Percentiles rank a stretch among this genome's conserved stretches.
Evolutionary conservation across 2,888 invertebrate genomes (phyloP).

Genomic region (Zootermopsis nevadensis): DNA sequence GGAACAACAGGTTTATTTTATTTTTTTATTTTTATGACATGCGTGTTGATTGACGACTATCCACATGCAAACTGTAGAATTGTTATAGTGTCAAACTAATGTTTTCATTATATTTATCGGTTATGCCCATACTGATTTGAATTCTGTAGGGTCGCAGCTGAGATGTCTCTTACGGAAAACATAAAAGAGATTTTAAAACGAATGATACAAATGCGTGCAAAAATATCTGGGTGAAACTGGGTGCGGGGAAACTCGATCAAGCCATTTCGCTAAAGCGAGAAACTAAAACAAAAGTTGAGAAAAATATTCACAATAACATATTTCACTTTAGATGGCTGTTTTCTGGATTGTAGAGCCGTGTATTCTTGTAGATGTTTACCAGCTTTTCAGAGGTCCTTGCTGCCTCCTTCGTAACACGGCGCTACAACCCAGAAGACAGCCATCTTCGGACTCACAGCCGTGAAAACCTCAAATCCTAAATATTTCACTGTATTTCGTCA

Average conservation of each 20-base stretch:
- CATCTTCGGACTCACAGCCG: too few relatives aligned
- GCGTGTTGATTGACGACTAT: background rate
- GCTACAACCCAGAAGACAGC: too few relatives aligned
- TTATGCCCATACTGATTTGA: slow-evolving; percentile 8
- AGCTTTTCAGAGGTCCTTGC: too few relatives aligned
- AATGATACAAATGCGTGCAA: background rate
- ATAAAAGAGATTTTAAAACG: background rate
- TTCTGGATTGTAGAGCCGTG: too few relatives aligned
- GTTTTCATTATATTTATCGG: background rate
- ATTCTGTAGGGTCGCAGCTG: background rate
- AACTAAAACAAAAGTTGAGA: background rate
- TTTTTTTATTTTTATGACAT: slow-evolving; percentile 8
- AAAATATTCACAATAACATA: background rate
- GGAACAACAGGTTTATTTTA: slow-evolving; percentile 8
- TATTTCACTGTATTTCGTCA: too few relatives aligned
- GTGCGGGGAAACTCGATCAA: background rate
- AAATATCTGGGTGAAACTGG: background rate
- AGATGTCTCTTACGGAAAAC: background rate
- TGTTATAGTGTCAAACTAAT: background rate
- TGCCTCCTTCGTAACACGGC: too few relatives aligned
- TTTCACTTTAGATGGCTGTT: too few relatives aligned
- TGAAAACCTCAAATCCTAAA: too few relatives aligned
- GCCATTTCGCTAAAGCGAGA: background rate
- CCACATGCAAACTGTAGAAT: background rate
- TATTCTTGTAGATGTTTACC: too few relatives aligned